phyloP scores from a whole-genome alignment of 2,113 vertebrate species.

The Gopherus flavomarginatus region DNA sequence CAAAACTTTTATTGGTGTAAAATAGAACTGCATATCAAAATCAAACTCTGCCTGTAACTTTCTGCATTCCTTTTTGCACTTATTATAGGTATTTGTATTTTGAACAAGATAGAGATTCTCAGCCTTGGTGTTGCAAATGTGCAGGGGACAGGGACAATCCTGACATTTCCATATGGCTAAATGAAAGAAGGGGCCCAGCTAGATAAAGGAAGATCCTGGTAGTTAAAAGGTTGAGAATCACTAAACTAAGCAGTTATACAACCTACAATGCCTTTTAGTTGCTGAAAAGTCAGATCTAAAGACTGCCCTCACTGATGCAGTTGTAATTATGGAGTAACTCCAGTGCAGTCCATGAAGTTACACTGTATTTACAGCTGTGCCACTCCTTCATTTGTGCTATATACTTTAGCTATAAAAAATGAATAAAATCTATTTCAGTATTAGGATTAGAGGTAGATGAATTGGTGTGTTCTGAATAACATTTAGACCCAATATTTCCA shows the following conservation, averaged over 20 bases:
- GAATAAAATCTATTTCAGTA: background rate
- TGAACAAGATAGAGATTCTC: background rate
- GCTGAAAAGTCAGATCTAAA: background rate
- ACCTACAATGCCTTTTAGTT: background rate
- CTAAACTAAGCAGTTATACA: background rate
- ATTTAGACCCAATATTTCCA: background rate
- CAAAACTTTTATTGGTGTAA: background rate
- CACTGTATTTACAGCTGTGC: background rate
- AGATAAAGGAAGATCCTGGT: background rate
- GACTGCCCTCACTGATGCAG: background rate
- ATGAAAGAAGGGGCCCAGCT: background rate
- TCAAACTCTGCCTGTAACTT: background rate
- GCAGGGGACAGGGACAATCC: background rate
- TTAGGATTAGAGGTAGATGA: background rate
- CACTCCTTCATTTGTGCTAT: background rate
- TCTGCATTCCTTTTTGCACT: background rate
- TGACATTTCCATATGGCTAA: background rate
- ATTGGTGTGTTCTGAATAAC: background rate
- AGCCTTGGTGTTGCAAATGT: background rate
- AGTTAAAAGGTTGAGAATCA: rapidly evolving
- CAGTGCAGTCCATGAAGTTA: background rate
- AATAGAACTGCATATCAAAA: background rate
- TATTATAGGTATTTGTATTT: background rate
- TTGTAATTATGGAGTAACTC: background rate
- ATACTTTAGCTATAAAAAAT: background rate